These are phyloP conservation scores for Okamejei kenojei DNA, from an alignment of 2,797 vertebrate species.

Conservation along the genomic window DNA sequence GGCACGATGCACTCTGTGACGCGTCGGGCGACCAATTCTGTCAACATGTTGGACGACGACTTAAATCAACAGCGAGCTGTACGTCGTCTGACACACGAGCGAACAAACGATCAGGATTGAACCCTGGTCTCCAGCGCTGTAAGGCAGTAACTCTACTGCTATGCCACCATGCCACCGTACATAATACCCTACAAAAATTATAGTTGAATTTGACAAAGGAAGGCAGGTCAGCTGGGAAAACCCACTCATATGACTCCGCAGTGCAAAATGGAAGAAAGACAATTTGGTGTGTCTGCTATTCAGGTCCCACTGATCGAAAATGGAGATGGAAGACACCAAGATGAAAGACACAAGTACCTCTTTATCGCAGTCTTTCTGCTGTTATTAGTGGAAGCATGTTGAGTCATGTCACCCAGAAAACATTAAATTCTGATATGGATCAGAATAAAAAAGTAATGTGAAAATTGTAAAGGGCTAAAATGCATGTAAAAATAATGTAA, in stretches of 20 bases:
- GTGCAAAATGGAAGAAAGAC: not conserved
- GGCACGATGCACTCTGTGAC: too few species aligned
- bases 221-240: not conserved
- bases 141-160: too few species aligned
- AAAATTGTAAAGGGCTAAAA: not conserved
- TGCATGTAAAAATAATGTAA: not conserved
- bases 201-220: not conserved
- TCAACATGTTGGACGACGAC: too few species aligned
- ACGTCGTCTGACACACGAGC: too few species aligned
- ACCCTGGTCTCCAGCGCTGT: too few species aligned
- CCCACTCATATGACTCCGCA: not conserved
- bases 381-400: not conserved
- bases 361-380: not conserved
- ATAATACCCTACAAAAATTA: not conserved
- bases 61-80: too few species aligned
- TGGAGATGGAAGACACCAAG: not conserved
- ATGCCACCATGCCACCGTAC: too few species aligned
- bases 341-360: not conserved
- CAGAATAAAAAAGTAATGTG: not conserved
- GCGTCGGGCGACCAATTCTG: too few species aligned
- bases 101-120: too few species aligned
- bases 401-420: not conserved
- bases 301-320: not conserved
- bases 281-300: not conserved
- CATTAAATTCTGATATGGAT: not conserved